phyloP scores from a whole-genome alignment of 2,113 vertebrate genomes.

The Etheostoma spectabile region DNA sequence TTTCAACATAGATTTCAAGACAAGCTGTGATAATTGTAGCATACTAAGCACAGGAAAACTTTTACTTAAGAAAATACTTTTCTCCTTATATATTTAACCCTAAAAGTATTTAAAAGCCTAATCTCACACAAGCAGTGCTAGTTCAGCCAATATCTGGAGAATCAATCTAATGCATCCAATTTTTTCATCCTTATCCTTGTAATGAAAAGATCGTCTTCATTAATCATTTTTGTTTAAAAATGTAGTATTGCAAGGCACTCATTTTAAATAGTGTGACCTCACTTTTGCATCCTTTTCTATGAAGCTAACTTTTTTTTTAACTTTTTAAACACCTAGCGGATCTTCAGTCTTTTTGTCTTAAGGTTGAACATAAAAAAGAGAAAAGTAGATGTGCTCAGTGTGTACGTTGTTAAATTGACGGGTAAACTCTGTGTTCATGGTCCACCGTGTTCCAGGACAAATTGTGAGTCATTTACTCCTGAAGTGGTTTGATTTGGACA shows the following conservation, averaged over 20 bases:
- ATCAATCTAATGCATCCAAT: too few relatives aligned
- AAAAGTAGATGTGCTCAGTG: not conserved
- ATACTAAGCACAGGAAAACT: too few relatives aligned
- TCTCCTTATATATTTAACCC: too few relatives aligned
- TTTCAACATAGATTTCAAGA: too few relatives aligned
- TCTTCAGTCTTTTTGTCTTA: not conserved
- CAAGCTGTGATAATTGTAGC: too few relatives aligned
- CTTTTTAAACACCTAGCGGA: not conserved
- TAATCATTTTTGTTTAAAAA: not conserved
- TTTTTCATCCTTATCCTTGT: too few relatives aligned
- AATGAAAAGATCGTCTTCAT: too few relatives aligned
- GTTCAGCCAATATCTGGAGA: too few relatives aligned
- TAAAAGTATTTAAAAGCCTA: too few relatives aligned
- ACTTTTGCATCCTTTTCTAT: not conserved
- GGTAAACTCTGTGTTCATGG: not conserved
- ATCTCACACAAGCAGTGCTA: too few relatives aligned
- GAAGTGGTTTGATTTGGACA: not conserved
- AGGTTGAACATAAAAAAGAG: not conserved
- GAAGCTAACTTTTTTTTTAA: not conserved
- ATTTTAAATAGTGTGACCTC: not conserved
- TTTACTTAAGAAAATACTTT: too few relatives aligned
- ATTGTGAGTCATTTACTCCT: slow-evolving; percentile 14
- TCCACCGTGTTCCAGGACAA: slow-evolving; percentile 14
- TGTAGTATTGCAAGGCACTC: not conserved
- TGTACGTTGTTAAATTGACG: not conserved